phyloP scores from a whole-genome alignment of 2,797 vertebrate genomes.

The Poecilia gillii region DNA sequence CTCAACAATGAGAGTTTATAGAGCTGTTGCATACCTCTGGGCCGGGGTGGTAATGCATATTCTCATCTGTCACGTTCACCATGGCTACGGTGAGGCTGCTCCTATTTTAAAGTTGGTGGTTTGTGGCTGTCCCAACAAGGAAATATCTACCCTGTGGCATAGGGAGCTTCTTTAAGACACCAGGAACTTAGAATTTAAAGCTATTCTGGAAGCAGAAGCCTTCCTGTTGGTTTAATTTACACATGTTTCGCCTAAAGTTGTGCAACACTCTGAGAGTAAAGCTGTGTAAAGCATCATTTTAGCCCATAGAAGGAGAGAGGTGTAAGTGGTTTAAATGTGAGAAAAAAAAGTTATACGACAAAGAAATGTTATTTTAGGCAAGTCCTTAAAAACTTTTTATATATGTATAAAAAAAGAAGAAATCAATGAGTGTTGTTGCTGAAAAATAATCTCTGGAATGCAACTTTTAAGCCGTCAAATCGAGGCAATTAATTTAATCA shows the following conservation, averaged over 20 bases:
- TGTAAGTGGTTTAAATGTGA: conserved; percentile 11
- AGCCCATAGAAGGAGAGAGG: conserved; percentile 34
- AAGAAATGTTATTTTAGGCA: neutral
- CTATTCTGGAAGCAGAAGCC: conserved; percentile 72
- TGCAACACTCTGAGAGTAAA: conserved; percentile 24
- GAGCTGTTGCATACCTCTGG: conserved; percentile 47
- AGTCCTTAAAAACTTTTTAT: neutral
- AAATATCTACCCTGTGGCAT: conserved; percentile 80
- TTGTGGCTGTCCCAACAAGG: conserved; percentile 76
- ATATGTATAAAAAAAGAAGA: neutral
- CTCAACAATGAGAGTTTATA: conserved; percentile 57
- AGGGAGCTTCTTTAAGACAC: conserved; percentile 77
- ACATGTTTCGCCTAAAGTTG: conserved; percentile 51
- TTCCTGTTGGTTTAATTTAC: conserved; percentile 74
- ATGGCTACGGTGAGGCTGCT: conserved; percentile 62
- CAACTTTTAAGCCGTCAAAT: neutral
- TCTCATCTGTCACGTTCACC: conserved; percentile 72
- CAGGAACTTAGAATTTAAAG: conserved; percentile 70
- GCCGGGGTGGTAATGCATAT: conserved; percentile 53
- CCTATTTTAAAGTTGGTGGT: conserved; percentile 75
- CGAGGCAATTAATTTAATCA: neutral
- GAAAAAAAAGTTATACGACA: neutral
- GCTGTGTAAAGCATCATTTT: conserved; percentile 45
- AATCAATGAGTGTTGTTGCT: neutral
- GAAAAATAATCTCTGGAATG: conserved; percentile 14